A percentile compares a stretch with the other conserved stretches of the same genome.
These are phyloP conservation scores for Macrocentrus cingulum DNA, from an alignment of 1,140 invertebrate species.

Conservation along the genomic window DNA sequence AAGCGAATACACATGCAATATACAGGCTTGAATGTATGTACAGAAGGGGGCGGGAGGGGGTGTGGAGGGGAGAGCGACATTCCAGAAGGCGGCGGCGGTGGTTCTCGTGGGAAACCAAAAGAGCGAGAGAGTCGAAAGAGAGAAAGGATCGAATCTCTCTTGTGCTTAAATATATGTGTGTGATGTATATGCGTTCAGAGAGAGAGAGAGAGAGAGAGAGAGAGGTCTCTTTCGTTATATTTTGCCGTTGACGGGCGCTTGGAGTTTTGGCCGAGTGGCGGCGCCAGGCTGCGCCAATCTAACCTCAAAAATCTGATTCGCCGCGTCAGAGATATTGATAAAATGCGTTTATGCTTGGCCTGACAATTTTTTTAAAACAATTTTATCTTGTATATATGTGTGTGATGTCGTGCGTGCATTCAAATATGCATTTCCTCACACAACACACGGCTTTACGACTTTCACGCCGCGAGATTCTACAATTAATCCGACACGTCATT, in stretches of 20 bases:
- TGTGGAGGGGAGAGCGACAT: constrained; percentile 56
- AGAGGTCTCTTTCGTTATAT: constrained; percentile 16
- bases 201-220: constrained; percentile 30
- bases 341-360: too few species aligned
- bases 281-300: too few species aligned
- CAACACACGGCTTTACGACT: constrained; percentile 32
- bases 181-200: too few species aligned
- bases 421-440: too few species aligned
- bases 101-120: constrained; percentile 59
- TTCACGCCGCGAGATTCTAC: constrained; percentile 29
- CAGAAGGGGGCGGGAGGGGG: constrained; percentile 35
- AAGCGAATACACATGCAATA: constrained; percentile 4
- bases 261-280: too few species aligned
- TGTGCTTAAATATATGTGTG: too few species aligned
- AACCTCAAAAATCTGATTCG: too few species aligned
- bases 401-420: constrained; percentile 16
- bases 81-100: constrained; percentile 60
- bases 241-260: too few species aligned
- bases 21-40: too few species aligned
- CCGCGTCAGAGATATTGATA: too few species aligned
- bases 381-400: too few species aligned
- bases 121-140: constrained; percentile 43
- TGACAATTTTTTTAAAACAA: too few species aligned
- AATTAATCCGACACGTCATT: constrained; percentile 35
- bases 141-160: constrained; percentile 14